Evolutionary conservation across 1,140 invertebrate genomes (phyloP).

Genomic region (Heterodera schachtii): DNA sequence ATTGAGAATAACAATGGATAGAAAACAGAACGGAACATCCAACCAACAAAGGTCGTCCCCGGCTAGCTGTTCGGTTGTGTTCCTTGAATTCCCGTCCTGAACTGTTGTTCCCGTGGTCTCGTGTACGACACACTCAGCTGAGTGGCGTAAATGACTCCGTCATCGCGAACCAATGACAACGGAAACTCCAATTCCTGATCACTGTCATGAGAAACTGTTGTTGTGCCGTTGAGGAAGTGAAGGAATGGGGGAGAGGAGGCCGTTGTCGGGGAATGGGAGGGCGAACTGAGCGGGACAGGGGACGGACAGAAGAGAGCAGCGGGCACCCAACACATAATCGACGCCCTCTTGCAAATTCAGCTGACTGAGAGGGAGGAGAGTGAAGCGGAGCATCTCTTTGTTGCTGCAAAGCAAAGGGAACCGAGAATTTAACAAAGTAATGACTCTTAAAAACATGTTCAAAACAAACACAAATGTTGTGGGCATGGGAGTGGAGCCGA

Average conservation of each 20-base stretch:
- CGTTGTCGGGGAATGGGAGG: neutral
- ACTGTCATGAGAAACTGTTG: neutral
- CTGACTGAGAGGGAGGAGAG: slow-evolving; percentile 72
- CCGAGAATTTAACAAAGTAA: neutral
- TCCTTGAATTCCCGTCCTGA: neutral
- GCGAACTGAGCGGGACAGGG: slow-evolving; percentile 70
- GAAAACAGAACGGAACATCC: no score
- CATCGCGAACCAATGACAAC: slow-evolving; percentile 83
- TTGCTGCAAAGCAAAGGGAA: slow-evolving; percentile 73
- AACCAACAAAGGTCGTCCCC: no score
- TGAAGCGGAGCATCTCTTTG: slow-evolving; percentile 87
- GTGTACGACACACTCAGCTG: slow-evolving; percentile 86
- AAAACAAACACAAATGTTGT: slow-evolving; percentile 80
- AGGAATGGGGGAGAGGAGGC: neutral
- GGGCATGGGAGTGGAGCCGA: slow-evolving; percentile 95
- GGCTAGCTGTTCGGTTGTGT: neutral
- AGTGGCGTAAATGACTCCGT: slow-evolving; percentile 98
- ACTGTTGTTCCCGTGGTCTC: slow-evolving; percentile 1
- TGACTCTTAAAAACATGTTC: neutral
- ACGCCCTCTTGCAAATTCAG: slow-evolving; percentile 69
- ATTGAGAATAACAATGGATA: no score
- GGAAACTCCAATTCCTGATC: slow-evolving; percentile 77
- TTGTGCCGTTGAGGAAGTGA: neutral
- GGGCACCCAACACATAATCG: slow-evolving; percentile 47
- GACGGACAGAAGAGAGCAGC: slow-evolving; percentile 87